Base-by-base conservation (phyloP, 2,888 invertebrate genomes). In the Xestobium rufovillosum region DNA sequence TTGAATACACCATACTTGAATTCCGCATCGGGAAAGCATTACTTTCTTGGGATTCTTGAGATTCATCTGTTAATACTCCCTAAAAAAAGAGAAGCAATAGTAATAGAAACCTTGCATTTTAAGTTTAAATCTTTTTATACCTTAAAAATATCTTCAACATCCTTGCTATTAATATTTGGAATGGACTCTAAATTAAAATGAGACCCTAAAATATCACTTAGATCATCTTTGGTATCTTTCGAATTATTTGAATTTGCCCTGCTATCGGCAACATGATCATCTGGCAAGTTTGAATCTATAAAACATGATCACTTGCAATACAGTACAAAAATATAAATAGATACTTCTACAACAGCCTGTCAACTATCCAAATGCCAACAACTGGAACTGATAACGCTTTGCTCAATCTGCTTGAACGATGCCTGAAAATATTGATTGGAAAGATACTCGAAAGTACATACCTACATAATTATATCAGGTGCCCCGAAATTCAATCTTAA, bases 101-200 rank as follows among this genome's bases (percentile, higher is more conserved):
- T 13, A 12, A 10, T 9, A 31, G 1, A 14, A 26, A 36, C 8
- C 9, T 19, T n/a, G 6, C 6, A 6, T 19, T 6, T 19, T 6
- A 8, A n/a, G 23, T 8, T 6, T 6, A 4, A 10, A 27, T 27
- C 6, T 9, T 9, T 11, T 17, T 26, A 44, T 54, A 63, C 65
- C 59, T 90, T 89, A 65, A 92, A 88, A 56, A 91, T 83, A 63
- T 90, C 90, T 57, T 91, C 90, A 1, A 91, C 88, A 52, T 90
- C 90, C 61, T 87, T 87, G 57, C 84, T 80, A 63, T 90, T 89
- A 76, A 91, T 90, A 51, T 86, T 87, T 1, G 87, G 83, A 39
- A 90, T 83, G 2, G 81, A 78, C 55, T 86, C 86, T 38, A 88
- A 61, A 57, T 78, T 84, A 50, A 86, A 80, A 55, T 78, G 73